Percentiles rank a stretch among this genome's conserved stretches.
Conservation (phyloP, 2,888 invertebrate genomes). For the Hetaerina titia region DNA sequence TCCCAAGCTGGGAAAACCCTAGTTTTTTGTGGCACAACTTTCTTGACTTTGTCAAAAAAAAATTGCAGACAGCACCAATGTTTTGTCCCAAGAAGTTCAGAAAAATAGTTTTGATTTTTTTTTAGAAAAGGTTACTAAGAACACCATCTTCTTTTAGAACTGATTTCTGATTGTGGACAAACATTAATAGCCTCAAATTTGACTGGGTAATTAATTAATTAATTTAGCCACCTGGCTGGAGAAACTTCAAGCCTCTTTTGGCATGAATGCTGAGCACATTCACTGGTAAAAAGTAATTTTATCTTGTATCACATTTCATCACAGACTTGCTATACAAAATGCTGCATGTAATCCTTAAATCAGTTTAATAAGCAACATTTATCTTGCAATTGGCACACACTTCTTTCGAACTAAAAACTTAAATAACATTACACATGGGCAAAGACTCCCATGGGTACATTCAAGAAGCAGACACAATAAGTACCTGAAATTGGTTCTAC, state of each 20-base stretch:
- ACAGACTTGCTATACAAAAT: constrained; percentile 61
- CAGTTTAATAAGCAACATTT: constrained; percentile 56
- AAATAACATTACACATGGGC: neutral
- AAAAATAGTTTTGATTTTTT: constrained; percentile 34
- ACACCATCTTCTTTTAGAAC: neutral
- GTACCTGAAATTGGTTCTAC: neutral
- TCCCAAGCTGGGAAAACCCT: constrained; percentile 25
- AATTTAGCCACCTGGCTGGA: constrained; percentile 40
- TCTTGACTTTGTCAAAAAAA: constrained; percentile 64
- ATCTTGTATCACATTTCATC: constrained; percentile 62
- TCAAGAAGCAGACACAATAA: neutral
- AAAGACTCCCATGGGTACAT: neutral
- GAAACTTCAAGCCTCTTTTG: constrained; percentile 56
- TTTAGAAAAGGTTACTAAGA: neutral
- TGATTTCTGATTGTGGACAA: neutral
- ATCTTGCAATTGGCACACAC: constrained; percentile 28
- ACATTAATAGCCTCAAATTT: constrained; percentile 29
- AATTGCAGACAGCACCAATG: constrained; percentile 60
- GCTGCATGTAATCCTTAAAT: constrained; percentile 43
- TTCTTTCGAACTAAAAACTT: constrained; percentile 32
- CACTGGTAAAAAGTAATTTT: constrained; percentile 61
- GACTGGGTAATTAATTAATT: constrained; percentile 26
- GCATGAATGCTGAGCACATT: constrained; percentile 59
- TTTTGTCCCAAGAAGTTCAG: constrained; percentile 4
- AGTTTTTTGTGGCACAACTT: constrained; percentile 40